Evolutionary conservation across 2,888 invertebrate genomes (phyloP).

Genomic region (Cancer borealis): DNA sequence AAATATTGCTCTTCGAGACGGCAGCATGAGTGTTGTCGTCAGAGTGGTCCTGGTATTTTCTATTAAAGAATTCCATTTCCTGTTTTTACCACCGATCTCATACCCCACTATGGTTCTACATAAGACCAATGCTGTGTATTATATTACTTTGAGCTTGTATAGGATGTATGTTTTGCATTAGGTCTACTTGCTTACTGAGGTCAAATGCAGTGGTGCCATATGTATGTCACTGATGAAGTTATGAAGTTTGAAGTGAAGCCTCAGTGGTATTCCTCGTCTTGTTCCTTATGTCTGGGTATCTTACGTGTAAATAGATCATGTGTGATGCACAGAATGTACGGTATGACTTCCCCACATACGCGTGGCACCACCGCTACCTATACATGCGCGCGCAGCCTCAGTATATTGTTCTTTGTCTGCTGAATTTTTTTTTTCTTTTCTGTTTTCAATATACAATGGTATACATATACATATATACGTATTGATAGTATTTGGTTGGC

Average conservation of each 20-base stretch:
- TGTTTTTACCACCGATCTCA: not conserved
- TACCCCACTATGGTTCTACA: not conserved
- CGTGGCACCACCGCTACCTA: conserved; percentile 17
- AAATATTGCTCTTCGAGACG: not conserved
- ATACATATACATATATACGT: conserved; percentile 51
- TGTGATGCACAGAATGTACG: not conserved
- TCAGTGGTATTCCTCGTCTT: not conserved
- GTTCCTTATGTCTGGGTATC: not conserved
- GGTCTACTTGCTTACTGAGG: not conserved
- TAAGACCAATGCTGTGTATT: not conserved
- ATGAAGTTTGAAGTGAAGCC: not conserved
- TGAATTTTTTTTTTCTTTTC: not conserved
- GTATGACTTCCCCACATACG: not conserved
- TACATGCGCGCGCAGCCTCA: not conserved
- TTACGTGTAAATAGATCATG: not conserved
- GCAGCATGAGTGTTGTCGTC: conserved; percentile 47
- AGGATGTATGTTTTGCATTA: not conserved
- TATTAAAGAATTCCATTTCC: not conserved
- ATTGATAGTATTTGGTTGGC: not conserved
- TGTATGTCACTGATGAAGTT: not conserved
- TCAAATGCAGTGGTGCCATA: not conserved
- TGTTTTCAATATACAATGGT: not conserved
- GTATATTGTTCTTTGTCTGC: not conserved
- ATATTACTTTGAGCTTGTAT: not conserved
- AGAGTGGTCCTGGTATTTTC: not conserved